Evolutionary conservation across 2,113 vertebrate genomes (phyloP), one percentile per base, ranked within the genome.

Genomic region (Ophiodon elongatus): DNA sequence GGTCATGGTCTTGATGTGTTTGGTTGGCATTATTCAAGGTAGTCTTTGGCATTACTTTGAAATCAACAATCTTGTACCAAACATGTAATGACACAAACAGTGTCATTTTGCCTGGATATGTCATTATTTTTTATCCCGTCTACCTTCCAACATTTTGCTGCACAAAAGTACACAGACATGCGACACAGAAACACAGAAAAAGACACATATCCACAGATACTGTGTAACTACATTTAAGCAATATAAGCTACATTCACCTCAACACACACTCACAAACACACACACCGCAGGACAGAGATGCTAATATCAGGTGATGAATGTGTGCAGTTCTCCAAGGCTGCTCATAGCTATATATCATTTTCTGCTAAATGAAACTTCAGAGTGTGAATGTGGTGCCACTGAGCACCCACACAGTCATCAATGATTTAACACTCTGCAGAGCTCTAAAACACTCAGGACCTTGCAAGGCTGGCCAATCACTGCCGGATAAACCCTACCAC

Each of bases 241-340:
- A 29, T 3, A 29, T 59, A 17, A 29, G 27, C 57, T 59, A 17
- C 65, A 83, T 41, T 60, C 60, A 60, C 60, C 59, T 59, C 13
- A 27, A 25, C 56, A 63, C 81, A 80, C 75, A 68, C 63, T 41
- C 70, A 73, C 63, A 62, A 3, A 67, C 81, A 66, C 89, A 76
- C 66, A 79, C 69, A 72, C 78, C 13, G 31, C 73, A 19, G 76
- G 85, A 85, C 80, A 68, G 83, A 76, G 77, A 89, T 90, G 91
- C 89, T 94, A 92, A 93, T 88, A 84, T 75, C 85, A 76, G 68
- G 67, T 93, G 91, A 94, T 92, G 76, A 90, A 93, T 94, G 89
- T 82, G 84, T 50, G 43, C 56, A 76, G 80, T 88, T 78, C 85
- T 89, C 84, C 87, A 86, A 91, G 88, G 91, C 89, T 91, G 91